phyloP scores from a whole-genome alignment of 1,140 invertebrate genomes.

The Drosophila parvula region DNA sequence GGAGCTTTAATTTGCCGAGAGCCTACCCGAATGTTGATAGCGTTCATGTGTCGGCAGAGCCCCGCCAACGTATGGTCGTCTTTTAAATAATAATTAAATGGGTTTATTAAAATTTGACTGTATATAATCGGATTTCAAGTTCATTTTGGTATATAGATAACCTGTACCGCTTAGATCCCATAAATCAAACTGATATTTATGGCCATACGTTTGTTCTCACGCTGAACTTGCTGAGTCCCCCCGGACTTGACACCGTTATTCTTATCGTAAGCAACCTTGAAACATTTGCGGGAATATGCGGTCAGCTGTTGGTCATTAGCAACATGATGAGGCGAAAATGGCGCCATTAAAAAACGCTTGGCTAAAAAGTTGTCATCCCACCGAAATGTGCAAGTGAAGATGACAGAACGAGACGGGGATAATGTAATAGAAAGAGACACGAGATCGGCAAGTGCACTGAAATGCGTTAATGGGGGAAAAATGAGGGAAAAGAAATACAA shows the following conservation, averaged over 20 bases:
- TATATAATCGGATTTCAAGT: neutral
- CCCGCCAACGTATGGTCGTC: no score
- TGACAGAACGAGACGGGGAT: constrained; percentile 7
- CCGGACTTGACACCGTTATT: constrained; percentile 51
- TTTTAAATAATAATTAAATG: neutral
- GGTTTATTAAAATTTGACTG: neutral
- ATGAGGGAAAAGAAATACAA: neutral
- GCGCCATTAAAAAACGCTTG: constrained; percentile 53
- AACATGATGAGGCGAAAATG: constrained; percentile 56
- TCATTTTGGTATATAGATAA: neutral
- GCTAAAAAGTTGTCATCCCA: constrained; percentile 45
- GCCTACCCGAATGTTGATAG: no score
- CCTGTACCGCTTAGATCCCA: neutral
- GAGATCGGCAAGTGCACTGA: constrained; percentile 50
- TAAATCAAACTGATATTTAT: constrained; percentile 13
- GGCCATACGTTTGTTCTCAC: constrained; percentile 24
- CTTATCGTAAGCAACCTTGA: constrained; percentile 55
- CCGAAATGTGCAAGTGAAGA: constrained; percentile 55
- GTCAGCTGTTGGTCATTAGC: constrained; percentile 50
- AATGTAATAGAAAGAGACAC: neutral
- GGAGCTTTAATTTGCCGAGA: no score
- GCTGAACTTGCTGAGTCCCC: neutral
- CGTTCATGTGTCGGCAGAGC: no score
- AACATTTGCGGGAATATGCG: constrained; percentile 41
- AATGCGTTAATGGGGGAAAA: constrained; percentile 56